Evolutionary conservation across 2,888 invertebrate genomes (phyloP).

Genomic region (Epiblema foenella): DNA sequence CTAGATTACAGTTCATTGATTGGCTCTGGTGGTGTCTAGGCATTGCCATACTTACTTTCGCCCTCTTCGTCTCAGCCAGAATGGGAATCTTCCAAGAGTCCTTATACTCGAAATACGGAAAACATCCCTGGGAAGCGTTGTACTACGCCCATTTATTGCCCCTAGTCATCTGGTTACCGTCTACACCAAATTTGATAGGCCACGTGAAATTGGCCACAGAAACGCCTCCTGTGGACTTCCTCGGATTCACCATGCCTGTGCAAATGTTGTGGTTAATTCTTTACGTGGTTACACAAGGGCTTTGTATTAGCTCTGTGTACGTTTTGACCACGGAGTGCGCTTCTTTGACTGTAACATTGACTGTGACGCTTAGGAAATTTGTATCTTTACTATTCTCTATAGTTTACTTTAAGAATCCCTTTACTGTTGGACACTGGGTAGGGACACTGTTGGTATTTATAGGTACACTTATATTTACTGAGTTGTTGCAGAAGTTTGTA

Average conservation of each 20-base stretch:
- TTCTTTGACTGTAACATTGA: slow-evolving; percentile 97
- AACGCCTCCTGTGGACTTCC: slow-evolving; percentile 86
- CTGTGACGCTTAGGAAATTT: slow-evolving; percentile 98
- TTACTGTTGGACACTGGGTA: slow-evolving; percentile 95
- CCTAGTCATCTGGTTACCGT: slow-evolving; percentile 93
- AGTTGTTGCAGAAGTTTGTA: slow-evolving; percentile 86
- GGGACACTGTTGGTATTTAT: slow-evolving; percentile 95
- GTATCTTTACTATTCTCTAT: slow-evolving; percentile 98
- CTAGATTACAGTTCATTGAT: slow-evolving; percentile 71
- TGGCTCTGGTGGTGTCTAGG: slow-evolving; percentile 88
- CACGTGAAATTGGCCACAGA: slow-evolving; percentile 90
- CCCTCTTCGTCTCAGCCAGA: slow-evolving; percentile 95
- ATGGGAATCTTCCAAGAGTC: slow-evolving; percentile 98
- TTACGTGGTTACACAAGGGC: slow-evolving; percentile 94
- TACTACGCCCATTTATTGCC: slow-evolving; percentile 96
- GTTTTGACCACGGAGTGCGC: slow-evolving; percentile 96
- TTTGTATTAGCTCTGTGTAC: slow-evolving; percentile 98
- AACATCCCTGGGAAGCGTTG: slow-evolving; percentile 95
- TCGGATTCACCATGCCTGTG: slow-evolving; percentile 88
- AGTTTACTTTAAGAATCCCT: slow-evolving; percentile 96
- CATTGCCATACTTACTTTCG: slow-evolving; percentile 92
- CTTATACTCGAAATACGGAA: slow-evolving; percentile 92
- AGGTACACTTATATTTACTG: slow-evolving; percentile 97
- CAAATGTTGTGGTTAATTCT: slow-evolving; percentile 91
- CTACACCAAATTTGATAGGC: slow-evolving; percentile 90